Conservation (phyloP, 1,140 invertebrate genomes). For the Frieseomelitta varia region DNA sequence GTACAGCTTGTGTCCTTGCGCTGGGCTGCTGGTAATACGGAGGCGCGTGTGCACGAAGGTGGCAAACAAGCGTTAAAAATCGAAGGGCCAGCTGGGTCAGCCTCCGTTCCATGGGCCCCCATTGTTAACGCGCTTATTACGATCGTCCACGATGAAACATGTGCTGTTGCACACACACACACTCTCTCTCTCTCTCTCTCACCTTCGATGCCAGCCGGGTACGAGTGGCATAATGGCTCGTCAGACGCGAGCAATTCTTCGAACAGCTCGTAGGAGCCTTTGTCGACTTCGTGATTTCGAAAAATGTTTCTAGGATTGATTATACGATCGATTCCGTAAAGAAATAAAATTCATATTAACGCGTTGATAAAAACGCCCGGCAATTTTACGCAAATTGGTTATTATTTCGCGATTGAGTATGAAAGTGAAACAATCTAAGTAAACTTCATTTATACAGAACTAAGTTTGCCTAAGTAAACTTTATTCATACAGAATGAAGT, state of each 20-base stretch:
- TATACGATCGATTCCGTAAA: too few species aligned
- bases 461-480: too few species aligned
- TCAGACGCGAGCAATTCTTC: background rate
- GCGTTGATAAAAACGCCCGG: too few species aligned
- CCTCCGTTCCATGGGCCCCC: background rate
- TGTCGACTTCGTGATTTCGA: too few species aligned
- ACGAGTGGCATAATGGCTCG: background rate
- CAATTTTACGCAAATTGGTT: too few species aligned
- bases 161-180: background rate
- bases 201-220: background rate
- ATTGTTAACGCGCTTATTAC: slow-evolving; percentile 49
- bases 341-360: too few species aligned
- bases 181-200: too few species aligned
- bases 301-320: too few species aligned
- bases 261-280: background rate
- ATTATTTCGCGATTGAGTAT: too few species aligned
- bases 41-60: slow-evolving; percentile 17
- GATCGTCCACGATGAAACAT: slow-evolving; percentile 29
- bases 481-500: too few species aligned
- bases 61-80: slow-evolving; percentile 42
- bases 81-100: slow-evolving; percentile 41
- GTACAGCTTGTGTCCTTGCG: background rate
- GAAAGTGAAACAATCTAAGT: too few species aligned
- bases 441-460: too few species aligned
- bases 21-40: background rate